phyloP scores from a whole-genome alignment of 2,888 invertebrate genomes.

The Hydrotaea diabolus region DNA sequence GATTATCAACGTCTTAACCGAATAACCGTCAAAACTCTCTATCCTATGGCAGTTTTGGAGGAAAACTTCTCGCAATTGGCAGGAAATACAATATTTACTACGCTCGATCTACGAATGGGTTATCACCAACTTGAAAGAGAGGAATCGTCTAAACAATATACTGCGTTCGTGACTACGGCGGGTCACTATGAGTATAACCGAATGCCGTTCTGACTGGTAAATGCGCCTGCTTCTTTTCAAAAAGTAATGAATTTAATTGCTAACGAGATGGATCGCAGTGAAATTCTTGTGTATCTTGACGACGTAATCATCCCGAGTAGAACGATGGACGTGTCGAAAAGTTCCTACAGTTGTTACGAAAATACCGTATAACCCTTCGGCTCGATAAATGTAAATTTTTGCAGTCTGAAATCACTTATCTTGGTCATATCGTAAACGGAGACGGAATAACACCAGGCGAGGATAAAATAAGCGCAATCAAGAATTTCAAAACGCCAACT shows the following conservation, averaged over 20 bases:
- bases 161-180: too few relatives aligned
- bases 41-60: conserved; percentile 54
- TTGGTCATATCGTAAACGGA: conserved; percentile 55
- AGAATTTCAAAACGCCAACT: conserved; percentile 55
- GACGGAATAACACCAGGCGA: conserved; percentile 59
- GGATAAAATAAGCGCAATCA: conserved; percentile 57
- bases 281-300: conserved; percentile 62
- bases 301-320: conserved; percentile 65
- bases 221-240: conserved; percentile 62
- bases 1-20: too few relatives aligned
- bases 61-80: conserved; percentile 51
- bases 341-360: conserved; percentile 39
- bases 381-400: conserved; percentile 64
- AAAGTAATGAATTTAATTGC: conserved; percentile 52
- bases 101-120: conserved; percentile 56
- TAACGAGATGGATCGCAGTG: conserved; percentile 36
- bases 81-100: conserved; percentile 51
- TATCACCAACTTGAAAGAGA: conserved; percentile 64
- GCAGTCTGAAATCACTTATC: conserved; percentile 37
- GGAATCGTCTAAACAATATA: conserved; percentile 63
- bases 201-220: conserved; percentile 64
- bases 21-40: too few relatives aligned
- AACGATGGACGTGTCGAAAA: conserved; percentile 43
- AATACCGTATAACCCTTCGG: conserved; percentile 55
- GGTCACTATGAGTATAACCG: too few relatives aligned